Evolutionary conservation across 2,797 vertebrate genomes (phyloP).

Genomic region (Lerista edwardsae): DNA sequence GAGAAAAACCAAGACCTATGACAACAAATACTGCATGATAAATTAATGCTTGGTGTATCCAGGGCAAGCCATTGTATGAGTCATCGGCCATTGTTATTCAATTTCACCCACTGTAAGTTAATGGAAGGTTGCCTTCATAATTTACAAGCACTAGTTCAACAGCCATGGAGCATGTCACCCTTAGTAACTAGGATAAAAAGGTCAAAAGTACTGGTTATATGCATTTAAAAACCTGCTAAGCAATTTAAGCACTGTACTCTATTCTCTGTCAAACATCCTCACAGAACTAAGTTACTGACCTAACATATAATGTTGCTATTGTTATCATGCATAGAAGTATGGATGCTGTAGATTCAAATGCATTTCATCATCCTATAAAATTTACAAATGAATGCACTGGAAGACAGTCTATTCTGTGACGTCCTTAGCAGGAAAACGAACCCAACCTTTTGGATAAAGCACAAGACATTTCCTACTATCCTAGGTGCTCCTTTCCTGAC

Average conservation of each 20-base stretch:
- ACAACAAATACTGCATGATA: not conserved
- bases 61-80: not conserved
- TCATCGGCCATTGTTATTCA: not conserved
- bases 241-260: not conserved
- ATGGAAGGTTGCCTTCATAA: slow-evolving; percentile 1
- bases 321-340: not conserved
- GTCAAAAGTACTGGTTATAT: not conserved
- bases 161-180: not conserved
- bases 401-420: not conserved
- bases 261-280: not conserved
- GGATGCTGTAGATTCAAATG: not conserved
- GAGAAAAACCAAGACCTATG: not conserved
- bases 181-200: not conserved
- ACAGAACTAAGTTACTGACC: not conserved
- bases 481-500: not conserved
- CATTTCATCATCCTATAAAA: not conserved
- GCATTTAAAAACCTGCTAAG: not conserved
- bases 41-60: not conserved
- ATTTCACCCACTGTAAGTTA: not conserved
- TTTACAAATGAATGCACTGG: not conserved
- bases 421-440: not conserved
- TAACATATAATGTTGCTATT: not conserved
- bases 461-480: not conserved
- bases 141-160: not conserved
- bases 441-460: not conserved